A percentile compares a stretch with the other conserved stretches of the same genome.
Conservation (phyloP, 2,888 invertebrate species). For the Ganaspis brasiliensis region DNA sequence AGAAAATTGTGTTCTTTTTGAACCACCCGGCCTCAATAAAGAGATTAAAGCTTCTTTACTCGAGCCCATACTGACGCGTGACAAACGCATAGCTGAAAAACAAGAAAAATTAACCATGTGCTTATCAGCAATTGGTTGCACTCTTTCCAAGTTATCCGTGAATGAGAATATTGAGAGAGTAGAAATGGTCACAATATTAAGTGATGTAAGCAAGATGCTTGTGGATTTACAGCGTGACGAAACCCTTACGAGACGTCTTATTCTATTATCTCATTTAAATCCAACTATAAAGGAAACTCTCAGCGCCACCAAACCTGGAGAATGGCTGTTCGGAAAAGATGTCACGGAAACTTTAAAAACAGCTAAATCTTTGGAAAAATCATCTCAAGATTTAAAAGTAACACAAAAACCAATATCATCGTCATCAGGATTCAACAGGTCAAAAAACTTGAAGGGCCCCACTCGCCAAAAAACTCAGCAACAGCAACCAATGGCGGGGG, state of each 20-base stretch:
- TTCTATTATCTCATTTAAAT: not conserved
- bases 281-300: not conserved
- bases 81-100: conserved; percentile 37
- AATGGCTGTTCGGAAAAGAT: too few species aligned
- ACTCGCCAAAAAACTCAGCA: conserved; percentile 38
- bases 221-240: not conserved
- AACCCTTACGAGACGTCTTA: not conserved
- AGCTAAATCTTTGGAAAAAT: too few species aligned
- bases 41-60: conserved; percentile 36
- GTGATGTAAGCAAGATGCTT: not conserved
- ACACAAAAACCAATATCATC: not conserved
- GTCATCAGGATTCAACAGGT: not conserved
- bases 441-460: conserved; percentile 54
- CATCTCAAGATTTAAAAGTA: too few species aligned
- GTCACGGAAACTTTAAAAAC: too few species aligned
- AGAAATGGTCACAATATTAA: conserved; percentile 1
- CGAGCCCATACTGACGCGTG: conserved; percentile 32
- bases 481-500: not conserved
- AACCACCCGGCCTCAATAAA: conserved; percentile 33
- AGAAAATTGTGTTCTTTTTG: conserved; percentile 28
- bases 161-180: not conserved
- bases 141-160: not conserved
- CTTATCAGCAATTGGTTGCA: conserved; percentile 31
- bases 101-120: conserved; percentile 45
- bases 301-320: too few species aligned